Conservation (phyloP, 2,113 vertebrate species). For the Martes martes region DNA sequence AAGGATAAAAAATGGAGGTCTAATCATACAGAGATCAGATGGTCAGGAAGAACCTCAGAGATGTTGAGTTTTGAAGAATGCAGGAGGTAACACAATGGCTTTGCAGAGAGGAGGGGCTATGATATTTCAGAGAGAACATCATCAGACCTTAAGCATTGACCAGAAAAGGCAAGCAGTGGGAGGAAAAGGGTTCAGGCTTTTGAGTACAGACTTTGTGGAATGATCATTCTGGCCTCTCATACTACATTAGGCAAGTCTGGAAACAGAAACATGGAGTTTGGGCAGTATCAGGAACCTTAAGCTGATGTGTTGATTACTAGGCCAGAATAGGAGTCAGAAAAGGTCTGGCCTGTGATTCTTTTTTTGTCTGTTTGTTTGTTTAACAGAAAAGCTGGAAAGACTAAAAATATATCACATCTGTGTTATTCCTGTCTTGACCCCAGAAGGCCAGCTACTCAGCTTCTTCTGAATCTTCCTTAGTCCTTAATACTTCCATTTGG, state of each 20-base stretch:
- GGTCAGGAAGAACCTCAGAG: not conserved
- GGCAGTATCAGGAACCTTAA: not conserved
- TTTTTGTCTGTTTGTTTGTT: not conserved
- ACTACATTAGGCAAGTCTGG: not conserved
- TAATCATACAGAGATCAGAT: not conserved
- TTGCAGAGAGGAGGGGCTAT: not conserved
- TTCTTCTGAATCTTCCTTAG: not conserved
- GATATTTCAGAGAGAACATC: not conserved
- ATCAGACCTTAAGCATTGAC: not conserved
- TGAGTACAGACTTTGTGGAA: no score
- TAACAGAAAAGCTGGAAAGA: not conserved
- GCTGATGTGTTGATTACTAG: accelerated
- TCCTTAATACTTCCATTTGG: not conserved
- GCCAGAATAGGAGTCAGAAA: not conserved
- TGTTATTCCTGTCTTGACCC: not conserved
- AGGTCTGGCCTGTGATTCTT: not conserved
- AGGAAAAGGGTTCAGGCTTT: not conserved
- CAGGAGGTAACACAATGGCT: not conserved
- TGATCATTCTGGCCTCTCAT: not conserved
- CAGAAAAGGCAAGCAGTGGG: not conserved
- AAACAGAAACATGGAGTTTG: not conserved
- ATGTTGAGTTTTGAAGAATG: not conserved
- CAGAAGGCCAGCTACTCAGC: not conserved
- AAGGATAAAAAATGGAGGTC: not conserved
- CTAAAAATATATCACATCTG: not conserved